A percentile compares a stretch with the other conserved stretches of the same genome.
These are phyloP conservation scores for Parazoanthus swiftii DNA, from an alignment of 92 coral and sea anemone genomes.

Conservation along the genomic window DNA sequence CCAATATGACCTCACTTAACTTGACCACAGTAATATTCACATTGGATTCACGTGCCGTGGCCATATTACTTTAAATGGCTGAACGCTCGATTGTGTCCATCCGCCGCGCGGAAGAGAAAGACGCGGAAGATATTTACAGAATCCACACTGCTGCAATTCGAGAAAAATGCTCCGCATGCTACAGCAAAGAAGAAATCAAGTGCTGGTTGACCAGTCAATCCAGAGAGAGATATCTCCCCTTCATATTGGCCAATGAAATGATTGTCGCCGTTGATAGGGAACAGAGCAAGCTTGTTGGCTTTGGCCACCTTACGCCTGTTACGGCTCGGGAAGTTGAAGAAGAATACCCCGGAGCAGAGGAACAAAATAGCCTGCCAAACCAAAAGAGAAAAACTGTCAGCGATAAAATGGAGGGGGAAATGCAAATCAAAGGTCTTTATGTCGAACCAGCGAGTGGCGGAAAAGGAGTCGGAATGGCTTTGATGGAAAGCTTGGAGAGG, in stretches of 20 bases:
- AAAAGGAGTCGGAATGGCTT: slow-evolving; percentile 61
- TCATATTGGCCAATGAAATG: slow-evolving; percentile 56
- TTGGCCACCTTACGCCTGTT: slow-evolving; percentile 62
- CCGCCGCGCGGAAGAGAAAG: slow-evolving; percentile 57
- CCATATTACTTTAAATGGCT: background rate
- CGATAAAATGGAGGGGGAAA: background rate
- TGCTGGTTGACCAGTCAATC: slow-evolving; percentile 61
- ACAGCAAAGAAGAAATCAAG: slow-evolving; percentile 55
- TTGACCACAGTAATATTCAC: no score
- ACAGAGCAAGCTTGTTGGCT: slow-evolving; percentile 55
- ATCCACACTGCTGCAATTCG: slow-evolving; percentile 68
- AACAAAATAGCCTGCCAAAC: background rate
- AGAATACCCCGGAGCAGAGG: background rate
- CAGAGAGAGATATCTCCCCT: slow-evolving; percentile 52
- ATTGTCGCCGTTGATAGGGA: slow-evolving; percentile 52
- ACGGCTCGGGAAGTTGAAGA: slow-evolving; percentile 1
- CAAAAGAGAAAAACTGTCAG: background rate
- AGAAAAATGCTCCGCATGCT: slow-evolving; percentile 67
- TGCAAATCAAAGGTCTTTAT: slow-evolving; percentile 66
- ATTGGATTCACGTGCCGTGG: no score
- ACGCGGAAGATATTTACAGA: slow-evolving; percentile 56
- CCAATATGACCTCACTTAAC: no score
- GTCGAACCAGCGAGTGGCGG: slow-evolving; percentile 68
- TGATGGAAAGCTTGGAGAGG: slow-evolving; percentile 60
- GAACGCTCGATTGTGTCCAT: slow-evolving; percentile 22